These are phyloP conservation scores for Spinus pinus DNA, from an alignment of 2,797 vertebrate genomes.

Conservation along the genomic window DNA sequence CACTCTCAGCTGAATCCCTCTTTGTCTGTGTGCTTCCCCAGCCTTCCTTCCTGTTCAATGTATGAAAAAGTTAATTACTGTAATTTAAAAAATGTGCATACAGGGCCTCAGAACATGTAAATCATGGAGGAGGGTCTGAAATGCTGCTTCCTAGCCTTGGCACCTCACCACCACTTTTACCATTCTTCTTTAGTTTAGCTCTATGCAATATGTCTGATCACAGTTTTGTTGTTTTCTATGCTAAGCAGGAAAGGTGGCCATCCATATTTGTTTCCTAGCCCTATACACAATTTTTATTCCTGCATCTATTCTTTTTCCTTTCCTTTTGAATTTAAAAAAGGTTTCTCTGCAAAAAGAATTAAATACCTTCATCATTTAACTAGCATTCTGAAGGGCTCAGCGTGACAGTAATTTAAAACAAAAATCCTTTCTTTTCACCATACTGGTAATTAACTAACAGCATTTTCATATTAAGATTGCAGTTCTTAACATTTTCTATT, in stretches of 20 bases:
- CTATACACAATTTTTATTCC: neutral
- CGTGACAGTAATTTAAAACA: neutral
- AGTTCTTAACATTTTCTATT: neutral
- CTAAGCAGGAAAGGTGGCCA: neutral
- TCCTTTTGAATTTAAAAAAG: neutral
- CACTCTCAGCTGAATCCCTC: neutral
- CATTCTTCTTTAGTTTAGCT: neutral
- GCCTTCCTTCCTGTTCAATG: neutral
- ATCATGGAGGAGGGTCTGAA: neutral
- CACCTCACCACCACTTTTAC: neutral
- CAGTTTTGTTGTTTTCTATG: neutral
- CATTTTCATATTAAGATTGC: neutral
- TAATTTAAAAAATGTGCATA: neutral
- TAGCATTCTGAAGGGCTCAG: neutral
- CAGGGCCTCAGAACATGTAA: neutral
- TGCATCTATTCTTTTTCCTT: neutral
- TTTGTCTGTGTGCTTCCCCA: neutral
- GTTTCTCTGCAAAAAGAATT: neutral
- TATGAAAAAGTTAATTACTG: constrained; percentile 26
- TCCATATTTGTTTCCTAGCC: neutral
- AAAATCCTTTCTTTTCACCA: neutral
- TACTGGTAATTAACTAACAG: neutral
- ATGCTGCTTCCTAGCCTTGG: neutral
- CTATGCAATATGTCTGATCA: neutral
- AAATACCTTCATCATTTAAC: neutral